phyloP scores from a whole-genome alignment of 2,888 invertebrate species.

The Ectropis crepuscularia region DNA sequence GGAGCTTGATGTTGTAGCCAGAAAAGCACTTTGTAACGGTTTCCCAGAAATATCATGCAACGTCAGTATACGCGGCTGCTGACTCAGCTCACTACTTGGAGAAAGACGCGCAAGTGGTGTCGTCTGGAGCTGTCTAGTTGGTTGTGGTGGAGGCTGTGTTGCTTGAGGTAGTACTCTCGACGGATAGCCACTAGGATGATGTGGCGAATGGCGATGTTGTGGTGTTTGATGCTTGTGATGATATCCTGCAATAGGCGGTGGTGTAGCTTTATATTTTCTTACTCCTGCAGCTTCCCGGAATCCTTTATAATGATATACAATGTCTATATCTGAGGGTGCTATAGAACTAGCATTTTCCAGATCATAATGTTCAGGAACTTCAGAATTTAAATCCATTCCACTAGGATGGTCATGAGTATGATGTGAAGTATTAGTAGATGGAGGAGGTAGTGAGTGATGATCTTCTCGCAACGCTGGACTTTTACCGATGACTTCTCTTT shows the following conservation, averaged over 20 bases:
- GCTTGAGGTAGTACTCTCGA: conserved; percentile 89
- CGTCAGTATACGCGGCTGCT: conserved; percentile 96
- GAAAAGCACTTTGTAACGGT: conserved; percentile 93
- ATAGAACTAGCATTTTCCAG: conserved; percentile 98
- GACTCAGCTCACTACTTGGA: conserved; percentile 96
- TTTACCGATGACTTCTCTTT: conserved; percentile 94
- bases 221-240: conserved; percentile 90
- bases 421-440: conserved; percentile 88
- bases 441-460: conserved; percentile 92
- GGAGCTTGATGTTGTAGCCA: conserved; percentile 95
- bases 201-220: conserved; percentile 91
- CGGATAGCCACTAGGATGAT: conserved; percentile 90
- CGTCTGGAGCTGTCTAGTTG: conserved; percentile 90
- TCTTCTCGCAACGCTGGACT: conserved; percentile 92
- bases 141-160: conserved; percentile 87
- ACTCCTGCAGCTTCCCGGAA: conserved; percentile 94
- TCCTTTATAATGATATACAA: conserved; percentile 98
- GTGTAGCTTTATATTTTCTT: conserved; percentile 94
- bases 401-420: conserved; percentile 90
- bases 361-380: conserved; percentile 96
- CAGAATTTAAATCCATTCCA: conserved; percentile 90
- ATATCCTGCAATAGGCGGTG: conserved; percentile 91
- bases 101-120: conserved; percentile 95
- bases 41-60: conserved; percentile 97
- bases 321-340: conserved; percentile 98